Evolutionary conservation across 2,888 invertebrate species (phyloP).

Genomic region (Melangyna quadrimaculata): DNA sequence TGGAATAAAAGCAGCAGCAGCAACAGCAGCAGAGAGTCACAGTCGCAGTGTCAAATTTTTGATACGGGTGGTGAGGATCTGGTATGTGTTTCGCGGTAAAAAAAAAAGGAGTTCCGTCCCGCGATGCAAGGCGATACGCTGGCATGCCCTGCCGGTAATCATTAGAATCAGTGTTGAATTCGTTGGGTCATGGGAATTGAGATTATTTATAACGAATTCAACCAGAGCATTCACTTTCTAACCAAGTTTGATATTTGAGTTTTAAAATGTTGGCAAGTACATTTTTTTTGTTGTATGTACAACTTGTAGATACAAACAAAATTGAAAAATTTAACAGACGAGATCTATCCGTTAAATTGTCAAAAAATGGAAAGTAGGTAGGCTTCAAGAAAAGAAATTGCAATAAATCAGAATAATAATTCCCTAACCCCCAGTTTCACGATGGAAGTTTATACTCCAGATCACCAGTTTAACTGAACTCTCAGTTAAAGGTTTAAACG

Average conservation of each 20-base stretch:
- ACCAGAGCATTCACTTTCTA: background rate
- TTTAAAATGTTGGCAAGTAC: background rate
- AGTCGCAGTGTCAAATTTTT: constrained; percentile 68
- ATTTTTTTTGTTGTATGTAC: too few species aligned
- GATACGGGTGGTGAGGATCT: constrained; percentile 54
- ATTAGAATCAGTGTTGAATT: constrained; percentile 67
- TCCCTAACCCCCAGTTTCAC: too few species aligned
- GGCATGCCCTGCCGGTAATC: constrained; percentile 68
- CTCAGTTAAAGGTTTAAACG: too few species aligned
- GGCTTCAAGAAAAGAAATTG: too few species aligned
- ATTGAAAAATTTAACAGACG: too few species aligned
- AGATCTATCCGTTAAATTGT: too few species aligned
- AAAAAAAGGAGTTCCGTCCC: constrained; percentile 36
- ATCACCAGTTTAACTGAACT: too few species aligned
- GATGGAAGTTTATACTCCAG: too few species aligned
- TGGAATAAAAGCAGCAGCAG: constrained; percentile 56
- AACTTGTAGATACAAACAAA: too few species aligned
- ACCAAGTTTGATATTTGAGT: background rate
- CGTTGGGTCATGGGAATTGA: constrained; percentile 66
- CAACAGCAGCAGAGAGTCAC: constrained; percentile 20
- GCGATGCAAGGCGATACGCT: constrained; percentile 64
- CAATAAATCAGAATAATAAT: too few species aligned
- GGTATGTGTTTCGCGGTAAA: constrained; percentile 31
- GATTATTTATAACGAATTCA: constrained; percentile 28
- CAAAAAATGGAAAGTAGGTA: too few species aligned